These are phyloP conservation scores for Panagrolaimus sp. DNA, from an alignment of 1,140 invertebrate species.

Conservation along the genomic window DNA sequence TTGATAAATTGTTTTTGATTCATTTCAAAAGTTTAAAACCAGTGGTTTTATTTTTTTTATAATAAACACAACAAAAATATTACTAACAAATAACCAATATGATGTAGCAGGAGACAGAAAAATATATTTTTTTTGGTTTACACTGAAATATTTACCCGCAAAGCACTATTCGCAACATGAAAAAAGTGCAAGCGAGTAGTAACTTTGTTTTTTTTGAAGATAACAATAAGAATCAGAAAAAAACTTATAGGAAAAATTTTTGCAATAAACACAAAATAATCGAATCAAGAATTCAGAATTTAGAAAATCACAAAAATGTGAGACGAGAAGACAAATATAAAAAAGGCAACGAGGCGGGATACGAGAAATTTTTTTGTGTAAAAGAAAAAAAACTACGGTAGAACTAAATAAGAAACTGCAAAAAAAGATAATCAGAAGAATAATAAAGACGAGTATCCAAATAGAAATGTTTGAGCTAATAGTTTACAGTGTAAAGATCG, in stretches of 20 bases:
- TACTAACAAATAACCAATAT: not conserved
- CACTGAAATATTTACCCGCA: too few species aligned
- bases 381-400: not conserved
- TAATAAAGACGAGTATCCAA: not conserved
- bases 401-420: not conserved
- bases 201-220: not conserved
- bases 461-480: not conserved
- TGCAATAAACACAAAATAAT: not conserved
- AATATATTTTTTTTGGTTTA: slow-evolving; percentile 15
- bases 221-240: not conserved
- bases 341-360: too few species aligned
- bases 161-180: not conserved
- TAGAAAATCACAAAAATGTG: not conserved
- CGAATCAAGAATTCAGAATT: not conserved
- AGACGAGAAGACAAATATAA: too few species aligned
- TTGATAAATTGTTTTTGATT: too few species aligned
- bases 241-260: not conserved
- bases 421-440: not conserved
- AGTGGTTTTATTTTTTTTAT: not conserved
- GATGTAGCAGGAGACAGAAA: not conserved
- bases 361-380: too few species aligned
- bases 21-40: not conserved
- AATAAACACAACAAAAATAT: not conserved
- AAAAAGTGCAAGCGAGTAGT: slow-evolving; percentile 1
- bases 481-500: not conserved